These are phyloP conservation scores for Xestoiulus laeticollis DNA, from an alignment of 2,888 invertebrate species.

Conservation along the genomic window DNA sequence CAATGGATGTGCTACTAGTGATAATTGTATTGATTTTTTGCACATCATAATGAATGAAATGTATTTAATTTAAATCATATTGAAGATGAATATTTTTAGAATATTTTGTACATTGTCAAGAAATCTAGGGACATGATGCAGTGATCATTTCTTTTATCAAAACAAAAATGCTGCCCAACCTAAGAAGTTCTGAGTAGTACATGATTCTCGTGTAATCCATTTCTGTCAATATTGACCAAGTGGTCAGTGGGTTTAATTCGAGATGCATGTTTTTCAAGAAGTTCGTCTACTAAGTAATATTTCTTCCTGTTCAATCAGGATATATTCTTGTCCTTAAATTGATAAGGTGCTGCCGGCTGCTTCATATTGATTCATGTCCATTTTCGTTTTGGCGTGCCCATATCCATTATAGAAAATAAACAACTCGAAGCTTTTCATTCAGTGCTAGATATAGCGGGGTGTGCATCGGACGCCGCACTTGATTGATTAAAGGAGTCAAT, in stretches of 20 bases:
- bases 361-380: constrained; percentile 12
- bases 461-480: neutral
- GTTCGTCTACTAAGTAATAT: constrained; percentile 5
- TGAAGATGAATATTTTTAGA: too few species aligned
- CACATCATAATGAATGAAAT: too few species aligned
- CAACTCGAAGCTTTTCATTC: constrained; percentile 12
- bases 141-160: neutral
- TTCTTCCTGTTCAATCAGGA: constrained; percentile 9
- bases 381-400: neutral
- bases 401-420: constrained; percentile 26
- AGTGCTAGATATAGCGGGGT: neutral
- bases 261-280: constrained; percentile 3
- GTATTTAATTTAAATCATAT: too few species aligned
- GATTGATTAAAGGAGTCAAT: constrained; percentile 4
- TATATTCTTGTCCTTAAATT: constrained; percentile 10
- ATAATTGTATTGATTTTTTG: too few species aligned
- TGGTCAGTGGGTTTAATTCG: constrained; percentile 19
- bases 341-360: constrained; percentile 12
- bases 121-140: neutral
- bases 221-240: constrained; percentile 20
- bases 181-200: neutral
- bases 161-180: neutral
- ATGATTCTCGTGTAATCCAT: neutral
- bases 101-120: too few species aligned
- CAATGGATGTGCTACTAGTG: too few species aligned